Base-by-base conservation (phyloP, 2,113 vertebrate genomes). In the Callionymus lyra region DNA sequence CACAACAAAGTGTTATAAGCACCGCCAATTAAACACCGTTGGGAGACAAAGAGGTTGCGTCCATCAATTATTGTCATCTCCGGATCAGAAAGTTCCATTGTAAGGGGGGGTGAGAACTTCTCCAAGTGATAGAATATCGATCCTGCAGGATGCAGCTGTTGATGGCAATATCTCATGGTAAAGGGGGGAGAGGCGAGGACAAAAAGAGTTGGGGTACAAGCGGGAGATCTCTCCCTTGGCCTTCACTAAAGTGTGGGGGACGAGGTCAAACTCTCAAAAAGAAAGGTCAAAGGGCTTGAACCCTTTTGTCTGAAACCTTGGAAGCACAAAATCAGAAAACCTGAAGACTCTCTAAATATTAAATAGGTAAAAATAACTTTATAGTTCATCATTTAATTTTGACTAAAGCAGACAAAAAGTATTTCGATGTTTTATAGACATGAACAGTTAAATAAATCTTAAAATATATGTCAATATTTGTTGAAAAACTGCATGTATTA, bases 81-180 rank as follows among this genome's bases (percentile, higher is more conserved):
- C 52, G 52, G 17, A 65, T 65, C 52, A 37, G 35, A 42, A 56
- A 16, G 47, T 17, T 56, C 47, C 17, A 43, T 44, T 50, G 59
- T 68, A 55, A 56, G 16, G 6, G 21, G 11, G 6, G 11, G 12
- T 18, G 34, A 8, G 32, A 2, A 6, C 14, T 36, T 31, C 38
- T 31, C 19, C 9, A 52, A 39, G 38, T 46, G 63, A 58, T 38
- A 10, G 54, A 53, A 39, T 73, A 78, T 72, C 40, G 74, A 78
- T 76, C 53, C 34, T 42, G 47, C 45, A 33, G 50, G 47, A 58
- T 65, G 41, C 76, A 76, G 76, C 70, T 72, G 81, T 31, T 66
- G 56, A 49, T 53, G 32, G 52, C 53, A 58, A 60, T 62, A 64
- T 56, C 50, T 70, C 64, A 62, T 63, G 65, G 54, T 72, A 66